Conservation (phyloP, 2,113 vertebrate species). For the Thamnophis sirtalis region DNA sequence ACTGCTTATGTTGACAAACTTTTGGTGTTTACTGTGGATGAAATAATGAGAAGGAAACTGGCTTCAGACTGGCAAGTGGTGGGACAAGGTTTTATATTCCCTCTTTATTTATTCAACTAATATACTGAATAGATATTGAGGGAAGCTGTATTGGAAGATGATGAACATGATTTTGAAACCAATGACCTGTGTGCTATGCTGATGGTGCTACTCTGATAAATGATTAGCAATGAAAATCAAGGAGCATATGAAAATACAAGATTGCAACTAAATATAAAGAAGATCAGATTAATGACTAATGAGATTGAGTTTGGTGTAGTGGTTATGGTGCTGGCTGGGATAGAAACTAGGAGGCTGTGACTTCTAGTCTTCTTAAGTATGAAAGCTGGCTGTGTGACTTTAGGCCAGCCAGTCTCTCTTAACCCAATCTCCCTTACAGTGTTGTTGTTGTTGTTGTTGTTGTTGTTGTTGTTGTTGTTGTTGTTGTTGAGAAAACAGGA, state of each 20-base stretch:
- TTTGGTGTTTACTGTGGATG: not conserved
- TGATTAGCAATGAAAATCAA: not conserved
- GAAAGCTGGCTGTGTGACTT: not conserved
- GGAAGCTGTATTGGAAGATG: not conserved
- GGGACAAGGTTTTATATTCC: not conserved
- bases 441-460: not conserved
- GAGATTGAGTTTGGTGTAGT: not conserved
- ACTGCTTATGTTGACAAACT: not conserved
- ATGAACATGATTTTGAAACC: not conserved
- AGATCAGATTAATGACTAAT: not conserved
- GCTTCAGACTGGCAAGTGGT: not conserved
- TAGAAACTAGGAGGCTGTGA: not conserved
- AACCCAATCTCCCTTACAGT: not conserved
- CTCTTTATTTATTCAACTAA: not conserved
- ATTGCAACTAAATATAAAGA: not conserved
- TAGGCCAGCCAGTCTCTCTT: not conserved
- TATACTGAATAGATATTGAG: not conserved
- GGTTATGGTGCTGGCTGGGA: not conserved
- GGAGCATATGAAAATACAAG: not conserved
- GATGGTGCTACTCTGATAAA: not conserved
- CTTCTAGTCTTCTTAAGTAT: not conserved
- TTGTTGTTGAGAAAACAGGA: not conserved
- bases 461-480: no score
- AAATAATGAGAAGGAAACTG: not conserved
- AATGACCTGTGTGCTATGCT: not conserved